phyloP scores from a whole-genome alignment of 23 tunicate species.

The Diplosoma virens region DNA sequence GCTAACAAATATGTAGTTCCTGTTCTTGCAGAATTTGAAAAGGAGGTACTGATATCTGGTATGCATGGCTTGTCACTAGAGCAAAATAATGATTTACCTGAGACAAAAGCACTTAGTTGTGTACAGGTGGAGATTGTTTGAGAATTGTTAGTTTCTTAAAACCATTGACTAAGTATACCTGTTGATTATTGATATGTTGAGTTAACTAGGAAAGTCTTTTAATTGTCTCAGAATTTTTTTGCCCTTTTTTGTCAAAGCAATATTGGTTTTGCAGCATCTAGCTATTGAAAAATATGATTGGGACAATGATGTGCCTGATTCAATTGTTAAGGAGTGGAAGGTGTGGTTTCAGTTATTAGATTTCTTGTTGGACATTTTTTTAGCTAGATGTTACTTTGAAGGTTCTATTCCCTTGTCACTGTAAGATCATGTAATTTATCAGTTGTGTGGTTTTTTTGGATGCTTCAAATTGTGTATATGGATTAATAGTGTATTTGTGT shows the following conservation, averaged over 20 bases:
- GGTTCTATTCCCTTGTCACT: not conserved
- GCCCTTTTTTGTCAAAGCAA: not conserved
- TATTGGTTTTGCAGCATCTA: not conserved
- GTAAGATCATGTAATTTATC: not conserved
- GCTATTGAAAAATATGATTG: not conserved
- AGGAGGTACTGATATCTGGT: not conserved
- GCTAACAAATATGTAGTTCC: not conserved
- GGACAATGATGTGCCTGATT: not conserved
- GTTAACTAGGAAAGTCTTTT: not conserved
- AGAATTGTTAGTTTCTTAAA: not conserved
- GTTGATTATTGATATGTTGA: not conserved
- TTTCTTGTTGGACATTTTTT: not conserved
- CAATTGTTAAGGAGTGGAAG: not conserved
- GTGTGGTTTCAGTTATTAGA: not conserved
- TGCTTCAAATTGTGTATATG: not conserved
- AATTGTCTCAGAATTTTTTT: not conserved
- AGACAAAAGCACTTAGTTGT: no score
- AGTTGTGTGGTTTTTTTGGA: not conserved
- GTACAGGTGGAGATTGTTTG: not conserved
- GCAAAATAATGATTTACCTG: no score
- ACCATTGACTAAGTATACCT: not conserved
- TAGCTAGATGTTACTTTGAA: not conserved
- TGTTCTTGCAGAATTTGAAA: not conserved
- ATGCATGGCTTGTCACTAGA: not conserved
- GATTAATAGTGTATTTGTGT: not conserved